A percentile compares a stretch with the other conserved stretches of the same genome.
phyloP scores from a whole-genome alignment of 2,888 invertebrate species.

The Pilophorus perplexus region DNA sequence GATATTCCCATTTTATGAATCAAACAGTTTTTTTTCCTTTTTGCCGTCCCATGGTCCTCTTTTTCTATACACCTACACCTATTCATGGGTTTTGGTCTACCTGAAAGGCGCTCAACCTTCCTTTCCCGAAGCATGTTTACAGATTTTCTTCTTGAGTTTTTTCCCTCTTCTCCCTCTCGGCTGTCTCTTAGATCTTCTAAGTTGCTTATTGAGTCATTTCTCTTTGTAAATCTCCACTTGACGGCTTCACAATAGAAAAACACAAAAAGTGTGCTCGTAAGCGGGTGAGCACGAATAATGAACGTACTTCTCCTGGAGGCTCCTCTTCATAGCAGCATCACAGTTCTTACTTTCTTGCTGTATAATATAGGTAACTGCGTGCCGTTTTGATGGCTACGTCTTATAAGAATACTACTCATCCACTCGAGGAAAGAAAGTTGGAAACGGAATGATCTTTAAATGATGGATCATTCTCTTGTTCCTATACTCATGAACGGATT shows the following conservation, averaged over 20 bases:
- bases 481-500: too few relatives aligned
- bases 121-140: constrained; percentile 21
- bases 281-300: constrained; percentile 32
- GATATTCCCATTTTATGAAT: constrained; percentile 35
- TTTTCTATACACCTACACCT: constrained; percentile 10
- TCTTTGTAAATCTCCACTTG: constrained; percentile 32
- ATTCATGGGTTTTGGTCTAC: constrained; percentile 18
- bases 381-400: too few relatives aligned
- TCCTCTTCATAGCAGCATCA: too few relatives aligned
- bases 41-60: constrained; percentile 3
- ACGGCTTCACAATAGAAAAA: constrained; percentile 36
- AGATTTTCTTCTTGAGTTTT: constrained; percentile 28
- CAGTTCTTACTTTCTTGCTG: too few relatives aligned
- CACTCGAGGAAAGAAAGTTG: too few relatives aligned
- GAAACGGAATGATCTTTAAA: too few relatives aligned
- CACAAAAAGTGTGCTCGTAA: constrained; percentile 34
- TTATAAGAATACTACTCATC: too few relatives aligned
- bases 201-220: constrained; percentile 39
- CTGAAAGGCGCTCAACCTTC: constrained; percentile 4
- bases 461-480: too few relatives aligned
- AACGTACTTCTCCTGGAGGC: constrained; percentile 5
- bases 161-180: constrained; percentile 13
- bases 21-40: constrained; percentile 20
- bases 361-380: too few relatives aligned
- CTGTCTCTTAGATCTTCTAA: constrained; percentile 26